Evolutionary conservation across 1,140 invertebrate genomes (phyloP).

Genomic region (Drosophila serrata): DNA sequence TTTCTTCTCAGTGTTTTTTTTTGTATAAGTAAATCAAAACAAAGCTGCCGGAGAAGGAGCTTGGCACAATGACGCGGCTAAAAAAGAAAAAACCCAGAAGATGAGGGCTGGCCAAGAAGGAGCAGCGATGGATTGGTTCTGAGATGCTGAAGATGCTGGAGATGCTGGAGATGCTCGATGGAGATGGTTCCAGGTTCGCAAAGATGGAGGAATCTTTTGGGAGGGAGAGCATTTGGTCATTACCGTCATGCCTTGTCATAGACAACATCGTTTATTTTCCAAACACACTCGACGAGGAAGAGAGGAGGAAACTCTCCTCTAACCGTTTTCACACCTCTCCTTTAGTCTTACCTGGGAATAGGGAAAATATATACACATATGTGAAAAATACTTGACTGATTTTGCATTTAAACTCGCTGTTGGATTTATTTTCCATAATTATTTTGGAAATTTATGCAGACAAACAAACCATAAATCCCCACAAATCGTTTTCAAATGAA

Average conservation of each 20-base stretch:
- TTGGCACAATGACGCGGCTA: constrained; percentile 72
- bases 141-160: neutral
- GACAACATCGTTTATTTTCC: constrained; percentile 83
- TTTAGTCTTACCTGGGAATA: constrained; percentile 11
- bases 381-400: constrained; percentile 72
- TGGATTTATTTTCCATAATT: constrained; percentile 50
- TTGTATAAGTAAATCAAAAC: constrained; percentile 37
- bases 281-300: constrained; percentile 32
- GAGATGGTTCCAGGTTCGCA: constrained; percentile 13
- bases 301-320: constrained; percentile 22
- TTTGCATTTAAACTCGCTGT: constrained; percentile 51
- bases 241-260: constrained; percentile 83
- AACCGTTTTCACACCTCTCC: constrained; percentile 74
- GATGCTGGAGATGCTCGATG: neutral
- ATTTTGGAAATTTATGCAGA: constrained; percentile 50
- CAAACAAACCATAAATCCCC: constrained; percentile 49
- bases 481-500: constrained; percentile 50
- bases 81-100: constrained; percentile 61
- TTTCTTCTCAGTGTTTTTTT: constrained; percentile 25
- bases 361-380: neutral
- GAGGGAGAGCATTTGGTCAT: constrained; percentile 53
- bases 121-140: constrained; percentile 8
- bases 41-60: constrained; percentile 31
- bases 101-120: constrained; percentile 40
- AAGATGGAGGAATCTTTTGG: constrained; percentile 19